Percentiles rank a stretch among this genome's conserved stretches.
These are phyloP conservation scores for Arrhopalites spinosus DNA, from an alignment of 2,888 invertebrate species.

Conservation along the genomic window DNA sequence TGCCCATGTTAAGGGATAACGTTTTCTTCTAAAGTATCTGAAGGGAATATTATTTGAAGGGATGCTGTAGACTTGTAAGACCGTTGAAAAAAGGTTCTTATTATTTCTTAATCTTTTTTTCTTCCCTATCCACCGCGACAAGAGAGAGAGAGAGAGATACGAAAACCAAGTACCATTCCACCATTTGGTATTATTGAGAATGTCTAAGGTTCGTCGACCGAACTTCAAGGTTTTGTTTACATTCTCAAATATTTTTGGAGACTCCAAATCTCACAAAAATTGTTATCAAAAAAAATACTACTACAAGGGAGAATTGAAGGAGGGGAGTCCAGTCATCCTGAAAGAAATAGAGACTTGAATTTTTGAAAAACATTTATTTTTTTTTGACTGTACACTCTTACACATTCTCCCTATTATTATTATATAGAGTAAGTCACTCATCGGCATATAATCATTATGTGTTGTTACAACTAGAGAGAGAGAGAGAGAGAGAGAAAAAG, in stretches of 20 bases:
- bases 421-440: constrained; percentile 16
- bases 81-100: not conserved
- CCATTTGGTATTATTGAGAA: not conserved
- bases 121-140: not conserved
- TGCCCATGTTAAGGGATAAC: too few relatives aligned
- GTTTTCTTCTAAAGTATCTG: too few relatives aligned
- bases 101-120: not conserved
- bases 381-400: too few relatives aligned
- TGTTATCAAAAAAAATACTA: not conserved
- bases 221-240: constrained; percentile 35
- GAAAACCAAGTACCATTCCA: not conserved
- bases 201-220: constrained; percentile 27
- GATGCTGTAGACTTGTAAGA: not conserved
- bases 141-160: not conserved
- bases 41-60: not conserved
- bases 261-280: not conserved
- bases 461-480: not conserved
- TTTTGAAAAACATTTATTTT: not conserved
- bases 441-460: not conserved
- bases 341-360: too few relatives aligned
- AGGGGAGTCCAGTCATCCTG: too few relatives aligned
- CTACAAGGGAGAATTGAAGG: not conserved
- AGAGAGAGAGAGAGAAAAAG: not conserved
- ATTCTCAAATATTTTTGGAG: constrained; percentile 1
- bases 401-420: too few relatives aligned